Evolutionary conservation across 1,140 invertebrate genomes (phyloP), one percentile per base, ranked within the genome.

Genomic region (Lineus longissimus): DNA sequence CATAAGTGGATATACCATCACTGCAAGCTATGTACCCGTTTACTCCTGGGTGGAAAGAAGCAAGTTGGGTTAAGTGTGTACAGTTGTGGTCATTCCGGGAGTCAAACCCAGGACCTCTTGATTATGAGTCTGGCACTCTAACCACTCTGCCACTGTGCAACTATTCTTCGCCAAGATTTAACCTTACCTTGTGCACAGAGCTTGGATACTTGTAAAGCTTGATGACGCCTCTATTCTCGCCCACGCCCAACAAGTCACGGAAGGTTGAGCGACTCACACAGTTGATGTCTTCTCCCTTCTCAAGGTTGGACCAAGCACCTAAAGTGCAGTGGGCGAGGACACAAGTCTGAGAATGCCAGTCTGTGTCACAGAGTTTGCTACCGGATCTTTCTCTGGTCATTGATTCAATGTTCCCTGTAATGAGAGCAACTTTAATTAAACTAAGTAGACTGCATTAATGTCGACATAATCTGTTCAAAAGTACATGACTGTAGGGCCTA

Each of bases 141-240:
- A n/a, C n/a, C n/a, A n/a, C n/a, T n/a, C n/a, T n/a, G n/a, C 36
- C 55, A 4, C 15, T 4, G 2, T 17, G 23, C 31, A 41, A 22
- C 30, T 27, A 19, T 54, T 17, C 9, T 25, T 2, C 15, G 13
- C 2, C n/a, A n/a, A 23, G 59, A 54, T 0, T 29, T 23, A 51
- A 19, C 13, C 69, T 40, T 68, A 77, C 91, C 86, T 92, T 92
- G 33, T 89, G 88, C 75, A 90, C 88, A 41, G 85, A 87, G 43
- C 87, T 89, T 0, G 93, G 93, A 80, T 91, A 93, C 15, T 87
- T 86, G 78, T 88, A 95, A 0, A 95, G 80, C 76, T 92, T 93
- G 4, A 96, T 88, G 85, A 91, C 91, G n/a, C 93, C 93, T 77
- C 90, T 91, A 81, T 94, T 92, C 76, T 95, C 93, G 0, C 89